Base-by-base conservation (phyloP, 2,888 invertebrate genomes). In the Eumacrocentrus americanus region DNA sequence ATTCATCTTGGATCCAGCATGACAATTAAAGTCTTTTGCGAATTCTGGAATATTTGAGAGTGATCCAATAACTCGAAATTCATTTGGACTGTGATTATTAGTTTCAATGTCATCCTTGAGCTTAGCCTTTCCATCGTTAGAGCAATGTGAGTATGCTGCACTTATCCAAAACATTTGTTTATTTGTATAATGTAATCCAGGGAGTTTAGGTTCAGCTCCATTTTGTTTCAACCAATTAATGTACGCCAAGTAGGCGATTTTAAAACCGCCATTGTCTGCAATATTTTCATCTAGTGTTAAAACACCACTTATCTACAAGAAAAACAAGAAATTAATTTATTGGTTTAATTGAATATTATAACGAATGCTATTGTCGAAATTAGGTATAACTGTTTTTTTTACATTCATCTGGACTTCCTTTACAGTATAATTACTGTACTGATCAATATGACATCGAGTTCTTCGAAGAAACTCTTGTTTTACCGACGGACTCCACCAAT, bases 111-210 rank as follows among this genome's bases (percentile, higher is more conserved):
- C n/a, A 20, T 44, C 11, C 7, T 18, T n/a, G 6, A 44, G 22
- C 7, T 12, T 20, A 16, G 12, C 20, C n/a, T 44, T 9, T 20
- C 16, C 14, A n/a, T 20, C n/a, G 16, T 2, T 20, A 16, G 44
- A n/a, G 44, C 22, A 44, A 44, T 44, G 29, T 4, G 4, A 29
- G 9, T 9, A 6, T 4, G 84, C 86, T 1, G 84, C 83, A 52
- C 84, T 83, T 22, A 86, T 77, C 86, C 86, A 86, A 74, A 86
- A 86, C 74, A 88, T 85, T 84, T 86, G 90, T 78, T 84, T 84
- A 0, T 90, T 88, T 0, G 86, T 84, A 72, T 86, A 90, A 59
- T 87, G 83, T 2, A 92, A 82, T 0, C 91, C 92, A 0, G 92
- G 92, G 44, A 93, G 82, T 35, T 84, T 82, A 0, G 83, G 80